Base-by-base conservation (phyloP, 2,113 vertebrate species). In the Tamias sibiricus region DNA sequence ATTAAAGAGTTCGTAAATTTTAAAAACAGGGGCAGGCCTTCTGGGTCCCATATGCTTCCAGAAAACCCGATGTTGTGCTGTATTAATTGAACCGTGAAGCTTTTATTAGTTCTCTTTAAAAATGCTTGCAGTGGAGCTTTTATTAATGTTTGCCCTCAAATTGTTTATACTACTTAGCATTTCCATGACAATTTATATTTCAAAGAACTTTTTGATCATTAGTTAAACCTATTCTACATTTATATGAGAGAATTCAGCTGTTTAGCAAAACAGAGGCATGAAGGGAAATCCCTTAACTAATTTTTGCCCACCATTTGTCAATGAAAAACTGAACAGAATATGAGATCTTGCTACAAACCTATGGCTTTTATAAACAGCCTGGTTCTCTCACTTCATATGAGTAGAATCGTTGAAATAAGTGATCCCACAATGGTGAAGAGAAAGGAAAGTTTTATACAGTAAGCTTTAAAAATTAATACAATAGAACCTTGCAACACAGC, bases 1-100 rank as follows among this genome's bases (percentile, higher is more conserved):
- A 97, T 96, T 97, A 98, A 98, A 96, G 94, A 96, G 92, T 97
- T 97, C 11, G 64, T 97, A 97, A 97, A 98, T 96, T 97, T 98
- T 97, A 81, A 98, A 98, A 97, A 97, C 97, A 97, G 92, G 97
- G 92, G 91, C 96, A 97, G 84, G 95, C 66, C 96, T 98, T 98
- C 95, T 97, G 96, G 96, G 96, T 95, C 81, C 81, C 89, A 94
- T 97, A 83, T 92, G 96, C 97, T 95, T 88, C 96, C 69, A 94
- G 96, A 96, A 97, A 97, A 95, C 90, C 74, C 87, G 66, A 52
- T 80, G 87, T 90, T 97, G 94, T 93, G 75, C 84, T 71, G 84
- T 97, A 97, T 97, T 97, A 97, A 97, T 96, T 97, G 97, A 98
- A 97, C 96, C 47, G 0, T 92, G 68, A 96, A 96, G 96, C 90